A percentile compares a stretch with the other conserved stretches of the same genome.
These are phyloP conservation scores for Tyto alba DNA, from an alignment of 2,113 vertebrate species.

Conservation along the genomic window DNA sequence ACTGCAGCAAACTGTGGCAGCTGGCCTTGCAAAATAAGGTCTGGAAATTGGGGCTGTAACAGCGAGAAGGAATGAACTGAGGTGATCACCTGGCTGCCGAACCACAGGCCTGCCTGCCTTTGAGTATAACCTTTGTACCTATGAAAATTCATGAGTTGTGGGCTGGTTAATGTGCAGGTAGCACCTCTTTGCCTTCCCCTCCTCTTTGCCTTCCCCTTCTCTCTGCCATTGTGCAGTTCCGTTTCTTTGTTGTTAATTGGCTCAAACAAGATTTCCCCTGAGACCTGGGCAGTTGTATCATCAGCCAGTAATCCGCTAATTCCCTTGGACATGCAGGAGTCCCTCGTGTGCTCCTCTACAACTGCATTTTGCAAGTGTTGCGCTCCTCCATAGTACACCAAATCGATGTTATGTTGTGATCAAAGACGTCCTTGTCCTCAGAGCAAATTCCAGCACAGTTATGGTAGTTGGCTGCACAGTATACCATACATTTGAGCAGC, in stretches of 20 bases:
- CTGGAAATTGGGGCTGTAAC: neutral
- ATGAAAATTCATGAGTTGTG: neutral
- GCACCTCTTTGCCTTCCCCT: neutral
- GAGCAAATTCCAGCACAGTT: neutral
- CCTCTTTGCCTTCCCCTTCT: neutral
- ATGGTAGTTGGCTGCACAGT: neutral
- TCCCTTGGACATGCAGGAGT: neutral
- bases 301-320: neutral
- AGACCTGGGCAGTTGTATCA: neutral
- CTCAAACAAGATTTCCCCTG: neutral
- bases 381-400: neutral
- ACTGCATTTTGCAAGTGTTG: neutral
- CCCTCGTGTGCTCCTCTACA: neutral
- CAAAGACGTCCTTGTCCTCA: constrained; percentile 1
- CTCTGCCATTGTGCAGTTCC: neutral
- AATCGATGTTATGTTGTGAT: neutral
- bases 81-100: neutral
- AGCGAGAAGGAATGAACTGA: neutral
- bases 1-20: neutral
- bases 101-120: neutral
- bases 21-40: neutral
- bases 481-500: neutral
- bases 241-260: neutral
- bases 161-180: neutral
- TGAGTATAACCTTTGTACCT: neutral